A percentile compares a stretch with the other conserved stretches of the same genome.
These are phyloP conservation scores for Proctacanthus coquilletti DNA, from an alignment of 1,140 invertebrate genomes.

Conservation along the genomic window DNA sequence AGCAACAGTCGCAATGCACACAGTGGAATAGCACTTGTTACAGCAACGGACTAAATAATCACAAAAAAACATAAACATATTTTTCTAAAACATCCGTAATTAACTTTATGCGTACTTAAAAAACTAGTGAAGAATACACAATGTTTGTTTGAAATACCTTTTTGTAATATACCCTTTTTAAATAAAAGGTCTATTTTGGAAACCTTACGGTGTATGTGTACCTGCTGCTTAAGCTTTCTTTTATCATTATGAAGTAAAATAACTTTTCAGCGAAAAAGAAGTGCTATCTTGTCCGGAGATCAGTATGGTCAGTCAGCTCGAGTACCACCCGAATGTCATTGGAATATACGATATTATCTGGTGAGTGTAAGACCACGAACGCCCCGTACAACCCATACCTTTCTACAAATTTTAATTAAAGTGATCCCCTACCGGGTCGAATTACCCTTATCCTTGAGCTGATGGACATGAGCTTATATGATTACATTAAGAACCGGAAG, in stretches of 20 bases:
- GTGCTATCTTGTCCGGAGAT: conserved; percentile 43
- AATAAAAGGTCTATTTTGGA: too few relatives aligned
- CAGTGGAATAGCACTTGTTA: too few relatives aligned
- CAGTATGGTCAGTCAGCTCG: conserved; percentile 40
- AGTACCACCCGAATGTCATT: conserved; percentile 42
- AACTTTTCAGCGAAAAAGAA: conserved; percentile 33
- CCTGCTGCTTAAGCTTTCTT: too few relatives aligned
- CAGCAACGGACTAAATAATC: too few relatives aligned
- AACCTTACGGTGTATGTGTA: too few relatives aligned
- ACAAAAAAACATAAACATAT: too few relatives aligned
- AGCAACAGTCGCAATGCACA: too few relatives aligned
- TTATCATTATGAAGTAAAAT: conserved; percentile 2
- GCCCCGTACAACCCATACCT: conserved; percentile 9
- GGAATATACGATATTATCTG: conserved; percentile 44
- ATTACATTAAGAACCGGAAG: conserved; percentile 38
- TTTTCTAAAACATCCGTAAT: too few relatives aligned
- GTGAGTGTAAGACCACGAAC: conserved; percentile 30
- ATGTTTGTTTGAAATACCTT: too few relatives aligned
- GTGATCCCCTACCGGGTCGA: conserved; percentile 34
- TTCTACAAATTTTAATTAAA: conserved; percentile 26
- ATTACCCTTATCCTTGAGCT: conserved; percentile 47
- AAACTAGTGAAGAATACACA: too few relatives aligned
- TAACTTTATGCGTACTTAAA: too few relatives aligned
- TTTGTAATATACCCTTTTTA: too few relatives aligned
- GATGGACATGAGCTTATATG: conserved; percentile 56